These are phyloP conservation scores for Clanis bilineata DNA, from an alignment of 2,888 invertebrate genomes.

Conservation along the genomic window DNA sequence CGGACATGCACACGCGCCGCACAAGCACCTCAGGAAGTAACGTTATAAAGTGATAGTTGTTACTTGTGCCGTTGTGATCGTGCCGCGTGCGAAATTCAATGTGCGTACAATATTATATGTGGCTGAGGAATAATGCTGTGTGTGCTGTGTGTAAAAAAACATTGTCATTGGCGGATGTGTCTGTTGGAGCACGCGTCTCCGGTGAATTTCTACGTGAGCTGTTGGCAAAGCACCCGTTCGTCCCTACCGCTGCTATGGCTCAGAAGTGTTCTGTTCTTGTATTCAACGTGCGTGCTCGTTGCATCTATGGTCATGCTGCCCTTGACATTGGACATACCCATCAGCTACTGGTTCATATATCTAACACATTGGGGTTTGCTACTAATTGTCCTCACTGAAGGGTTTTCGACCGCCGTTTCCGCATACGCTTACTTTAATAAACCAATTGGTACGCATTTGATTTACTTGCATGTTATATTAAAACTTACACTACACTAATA, in stretches of 20 bases:
- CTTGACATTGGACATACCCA: conserved; percentile 41
- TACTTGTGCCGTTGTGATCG: conserved; percentile 24
- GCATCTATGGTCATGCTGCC: conserved; percentile 42
- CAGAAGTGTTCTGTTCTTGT: conserved; percentile 54
- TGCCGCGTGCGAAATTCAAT: conserved; percentile 18
- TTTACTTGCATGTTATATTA: neutral
- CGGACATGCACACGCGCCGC: conserved; percentile 26
- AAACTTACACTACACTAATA: neutral
- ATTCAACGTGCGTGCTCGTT: conserved; percentile 48
- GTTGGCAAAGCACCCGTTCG: conserved; percentile 58
- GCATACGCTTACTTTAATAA: conserved; percentile 51
- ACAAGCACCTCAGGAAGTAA: conserved; percentile 29
- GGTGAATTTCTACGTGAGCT: conserved; percentile 62
- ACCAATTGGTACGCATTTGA: conserved; percentile 53
- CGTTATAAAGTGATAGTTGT: conserved; percentile 30
- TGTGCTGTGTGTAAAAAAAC: conserved; percentile 35
- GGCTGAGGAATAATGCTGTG: conserved; percentile 39
- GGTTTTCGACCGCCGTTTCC: conserved; percentile 55
- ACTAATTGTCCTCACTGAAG: conserved; percentile 51
- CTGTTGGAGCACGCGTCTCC: conserved; percentile 52
- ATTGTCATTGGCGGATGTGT: conserved; percentile 53
- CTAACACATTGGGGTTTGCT: conserved; percentile 72
- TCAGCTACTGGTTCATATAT: conserved; percentile 72
- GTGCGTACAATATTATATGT: conserved; percentile 16
- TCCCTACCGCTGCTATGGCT: conserved; percentile 50